phyloP scores from a whole-genome alignment of 2,113 vertebrate genomes.

The Scopus umbretta region DNA sequence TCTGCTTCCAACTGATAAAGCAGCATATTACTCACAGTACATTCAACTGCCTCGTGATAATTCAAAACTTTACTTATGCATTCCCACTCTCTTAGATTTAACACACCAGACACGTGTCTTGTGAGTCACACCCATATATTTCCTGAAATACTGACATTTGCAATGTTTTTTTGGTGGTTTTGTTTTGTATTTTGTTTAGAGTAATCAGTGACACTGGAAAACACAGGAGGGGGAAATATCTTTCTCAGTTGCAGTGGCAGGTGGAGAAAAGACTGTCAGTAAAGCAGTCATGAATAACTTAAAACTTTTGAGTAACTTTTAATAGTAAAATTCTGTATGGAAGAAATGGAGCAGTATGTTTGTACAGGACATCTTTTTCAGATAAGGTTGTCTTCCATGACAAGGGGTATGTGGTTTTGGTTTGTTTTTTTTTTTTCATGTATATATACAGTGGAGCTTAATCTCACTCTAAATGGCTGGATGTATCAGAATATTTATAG shows the following conservation, averaged over 20 bases:
- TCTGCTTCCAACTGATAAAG: constrained; percentile 30
- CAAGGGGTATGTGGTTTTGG: accelerated
- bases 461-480: neutral
- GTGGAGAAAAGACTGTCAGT: neutral
- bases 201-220: neutral
- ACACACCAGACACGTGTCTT: neutral
- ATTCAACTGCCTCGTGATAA: neutral
- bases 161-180: neutral
- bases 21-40: neutral
- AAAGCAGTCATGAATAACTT: neutral
- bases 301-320: neutral
- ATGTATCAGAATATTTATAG: neutral
- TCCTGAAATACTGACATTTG: neutral
- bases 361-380: neutral
- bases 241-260: neutral
- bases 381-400: neutral
- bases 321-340: neutral
- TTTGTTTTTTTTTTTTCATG: neutral
- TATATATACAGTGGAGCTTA: neutral
- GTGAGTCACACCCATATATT: neutral
- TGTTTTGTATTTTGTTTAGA: neutral
- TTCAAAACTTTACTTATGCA: neutral
- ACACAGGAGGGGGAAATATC: accelerated
- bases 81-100: neutral
- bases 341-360: neutral